Conservation (phyloP, 2,888 invertebrate genomes). For the Chrysolina oricalcia region DNA sequence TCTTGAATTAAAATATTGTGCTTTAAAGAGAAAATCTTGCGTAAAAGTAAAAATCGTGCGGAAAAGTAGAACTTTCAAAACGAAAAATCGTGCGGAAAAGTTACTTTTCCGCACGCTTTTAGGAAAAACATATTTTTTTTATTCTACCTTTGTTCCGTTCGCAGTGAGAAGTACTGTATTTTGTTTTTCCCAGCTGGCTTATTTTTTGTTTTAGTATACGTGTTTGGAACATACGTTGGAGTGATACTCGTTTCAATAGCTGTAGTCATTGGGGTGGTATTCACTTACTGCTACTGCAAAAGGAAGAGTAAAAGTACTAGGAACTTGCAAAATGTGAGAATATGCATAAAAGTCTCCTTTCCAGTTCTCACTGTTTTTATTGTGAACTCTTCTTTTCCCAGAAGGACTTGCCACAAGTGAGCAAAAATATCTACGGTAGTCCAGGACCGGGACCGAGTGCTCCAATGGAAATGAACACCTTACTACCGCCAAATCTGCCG, state of each 20-base stretch:
- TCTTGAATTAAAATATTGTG: no score
- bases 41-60: no score
- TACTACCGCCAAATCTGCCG: conserved; percentile 77
- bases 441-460: conserved; percentile 76
- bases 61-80: no score
- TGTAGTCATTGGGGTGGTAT: conserved; percentile 74
- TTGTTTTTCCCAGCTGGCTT: conserved; percentile 11
- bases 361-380: not conserved
- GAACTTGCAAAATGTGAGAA: conserved; percentile 78
- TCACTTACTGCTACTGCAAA: conserved; percentile 79
- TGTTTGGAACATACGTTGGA: conserved; percentile 88
- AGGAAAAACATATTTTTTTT: no score
- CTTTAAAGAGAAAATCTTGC: no score
- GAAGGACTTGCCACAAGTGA: conserved; percentile 81
- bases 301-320: conserved; percentile 70
- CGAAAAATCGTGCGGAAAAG: no score
- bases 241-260: conserved; percentile 76
- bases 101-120: no score
- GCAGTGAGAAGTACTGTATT: no score
- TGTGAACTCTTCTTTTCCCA: conserved; percentile 42
- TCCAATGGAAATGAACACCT: conserved; percentile 89
- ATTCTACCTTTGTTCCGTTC: no score
- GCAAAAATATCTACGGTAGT: conserved; percentile 88
- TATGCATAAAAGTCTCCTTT: conserved; percentile 13
- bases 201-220: conserved; percentile 76